phyloP scores from a whole-genome alignment of 2,113 vertebrate genomes.

The Vimba vimba region DNA sequence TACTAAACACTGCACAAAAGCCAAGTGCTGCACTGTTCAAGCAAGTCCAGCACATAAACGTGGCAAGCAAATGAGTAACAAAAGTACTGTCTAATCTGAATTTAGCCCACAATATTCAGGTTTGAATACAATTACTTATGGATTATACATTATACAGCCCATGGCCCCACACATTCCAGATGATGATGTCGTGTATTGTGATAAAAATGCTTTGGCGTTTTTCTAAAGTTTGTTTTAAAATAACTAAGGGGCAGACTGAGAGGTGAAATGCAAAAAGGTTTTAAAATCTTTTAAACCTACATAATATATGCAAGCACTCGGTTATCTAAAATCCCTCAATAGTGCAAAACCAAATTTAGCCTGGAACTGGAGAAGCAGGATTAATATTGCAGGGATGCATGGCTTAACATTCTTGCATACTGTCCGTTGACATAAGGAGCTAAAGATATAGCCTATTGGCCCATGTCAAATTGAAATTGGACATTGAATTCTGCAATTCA shows the following conservation, averaged over 20 bases:
- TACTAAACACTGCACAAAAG: background rate
- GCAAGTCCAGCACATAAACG: background rate
- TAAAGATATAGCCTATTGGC: slow-evolving; percentile 4
- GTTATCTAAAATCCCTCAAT: slow-evolving; percentile 38
- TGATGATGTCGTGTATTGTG: background rate
- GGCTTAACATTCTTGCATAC: slow-evolving; percentile 37
- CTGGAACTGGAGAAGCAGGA: slow-evolving; percentile 28
- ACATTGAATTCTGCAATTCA: background rate
- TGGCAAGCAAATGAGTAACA: background rate
- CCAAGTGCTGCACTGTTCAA: background rate
- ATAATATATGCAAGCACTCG: slow-evolving; percentile 35
- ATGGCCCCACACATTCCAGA: background rate
- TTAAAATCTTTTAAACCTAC: background rate
- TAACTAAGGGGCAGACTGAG: background rate
- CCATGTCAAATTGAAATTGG: background rate
- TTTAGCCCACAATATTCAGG: background rate
- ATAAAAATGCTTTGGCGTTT: background rate
- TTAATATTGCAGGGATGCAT: slow-evolving; percentile 36
- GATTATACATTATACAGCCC: background rate
- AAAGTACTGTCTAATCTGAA: background rate
- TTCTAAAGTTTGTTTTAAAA: background rate
- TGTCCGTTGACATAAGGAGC: slow-evolving; percentile 10
- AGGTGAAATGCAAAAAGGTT: background rate
- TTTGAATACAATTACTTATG: background rate
- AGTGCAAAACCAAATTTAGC: slow-evolving; percentile 13